phyloP scores from a whole-genome alignment of 2,113 vertebrate genomes.

The Pteropus alecto region DNA sequence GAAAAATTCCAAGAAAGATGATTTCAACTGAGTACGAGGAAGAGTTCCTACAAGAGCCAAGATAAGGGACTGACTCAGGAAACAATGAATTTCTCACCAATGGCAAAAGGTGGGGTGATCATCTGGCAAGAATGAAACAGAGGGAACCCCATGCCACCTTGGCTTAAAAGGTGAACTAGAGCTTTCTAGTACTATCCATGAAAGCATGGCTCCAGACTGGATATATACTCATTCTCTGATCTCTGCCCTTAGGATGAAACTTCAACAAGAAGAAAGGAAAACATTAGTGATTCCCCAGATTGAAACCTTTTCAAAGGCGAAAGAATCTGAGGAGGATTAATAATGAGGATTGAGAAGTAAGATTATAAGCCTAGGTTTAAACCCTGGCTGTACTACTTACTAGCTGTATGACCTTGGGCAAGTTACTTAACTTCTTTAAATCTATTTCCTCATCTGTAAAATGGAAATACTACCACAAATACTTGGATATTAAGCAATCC shows the following conservation, averaged over 20 bases:
- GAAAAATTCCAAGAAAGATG: neutral
- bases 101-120: neutral
- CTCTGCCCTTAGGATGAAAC: neutral
- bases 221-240: neutral
- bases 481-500: neutral
- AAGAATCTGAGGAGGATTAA: neutral
- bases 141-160: neutral
- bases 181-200: neutral
- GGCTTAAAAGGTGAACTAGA: neutral
- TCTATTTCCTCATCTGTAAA: neutral
- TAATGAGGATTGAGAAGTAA: neutral
- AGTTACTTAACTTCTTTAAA: neutral
- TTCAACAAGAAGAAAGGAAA: neutral
- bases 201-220: neutral
- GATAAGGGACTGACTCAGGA: neutral
- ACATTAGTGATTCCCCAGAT: neutral
- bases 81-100: neutral
- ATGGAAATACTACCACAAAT: neutral
- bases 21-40: neutral
- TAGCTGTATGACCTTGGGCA: neutral
- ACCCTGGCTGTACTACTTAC: neutral
- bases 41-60: neutral
- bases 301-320: neutral
- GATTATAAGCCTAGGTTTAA: neutral
- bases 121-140: neutral